Conservation (phyloP, 1,140 invertebrate species). For the Drosophila oshimai region DNA sequence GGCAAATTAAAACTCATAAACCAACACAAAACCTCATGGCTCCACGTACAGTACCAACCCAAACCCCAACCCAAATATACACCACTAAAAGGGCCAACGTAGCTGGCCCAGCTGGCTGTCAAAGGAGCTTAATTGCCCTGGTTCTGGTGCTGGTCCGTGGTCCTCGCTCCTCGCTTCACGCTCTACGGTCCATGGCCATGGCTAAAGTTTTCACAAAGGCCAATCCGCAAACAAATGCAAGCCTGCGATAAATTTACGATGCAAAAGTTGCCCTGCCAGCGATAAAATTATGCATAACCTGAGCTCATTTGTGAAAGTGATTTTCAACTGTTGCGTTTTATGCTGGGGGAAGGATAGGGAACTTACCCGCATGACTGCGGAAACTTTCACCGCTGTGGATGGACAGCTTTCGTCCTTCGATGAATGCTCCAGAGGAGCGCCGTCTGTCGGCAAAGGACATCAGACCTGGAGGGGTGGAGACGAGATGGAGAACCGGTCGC, state of each 20-base stretch:
- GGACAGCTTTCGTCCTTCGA: conserved; percentile 79
- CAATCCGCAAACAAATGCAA: conserved; percentile 50
- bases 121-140: conserved; percentile 65
- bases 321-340: conserved; percentile 74
- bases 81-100: conserved; percentile 15
- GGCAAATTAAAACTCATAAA: conserved; percentile 64
- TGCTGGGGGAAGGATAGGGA: background rate
- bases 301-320: conserved; percentile 77
- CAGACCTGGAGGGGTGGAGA: conserved; percentile 49
- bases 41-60: conserved; percentile 1
- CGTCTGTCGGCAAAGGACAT: conserved; percentile 82
- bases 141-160: background rate
- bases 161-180: background rate
- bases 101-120: conserved; percentile 49
- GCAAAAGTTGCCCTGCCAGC: conserved; percentile 60
- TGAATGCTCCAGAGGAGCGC: conserved; percentile 79
- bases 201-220: conserved; percentile 55
- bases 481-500: conserved; percentile 8
- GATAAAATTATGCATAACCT: conserved; percentile 76
- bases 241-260: conserved; percentile 66
- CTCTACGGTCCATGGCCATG: conserved; percentile 10
- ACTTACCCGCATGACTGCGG: conserved; percentile 79
- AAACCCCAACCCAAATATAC: background rate
- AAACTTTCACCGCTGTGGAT: conserved; percentile 82
- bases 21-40: conserved; percentile 19